Base-by-base conservation (phyloP, 92 coral and sea anemone genomes). In the Epizoanthus illoricatus region DNA sequence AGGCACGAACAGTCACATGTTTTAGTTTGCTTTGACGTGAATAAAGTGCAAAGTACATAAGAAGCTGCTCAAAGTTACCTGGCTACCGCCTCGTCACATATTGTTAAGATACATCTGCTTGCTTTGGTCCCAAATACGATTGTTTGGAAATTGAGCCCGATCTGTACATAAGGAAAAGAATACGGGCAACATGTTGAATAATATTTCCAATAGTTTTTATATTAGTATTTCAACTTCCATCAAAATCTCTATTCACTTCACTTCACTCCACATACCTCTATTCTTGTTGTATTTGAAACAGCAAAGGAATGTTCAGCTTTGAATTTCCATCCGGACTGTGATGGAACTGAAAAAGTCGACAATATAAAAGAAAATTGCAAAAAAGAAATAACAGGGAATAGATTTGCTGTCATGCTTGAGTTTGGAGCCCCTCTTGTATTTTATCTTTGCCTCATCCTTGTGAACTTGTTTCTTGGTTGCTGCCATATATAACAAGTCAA, bases 41-140 rank as follows among this genome's bases (percentile, higher is more conserved):
- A 33, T 7, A 13, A 7, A 15, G 21, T 15, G 41, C 6, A 13
- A 39, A 67, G 2, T 47, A 3, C 42, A 17, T 23, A 73, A 12
- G 12, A 28, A 54, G 64, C 55, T 23, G 57, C 15, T 42, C 15
- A 2, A 8, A 28, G 12, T 28, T 78, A 78, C 82, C 82, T 78
- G 41, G 71, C 82, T 16, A 78, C 71, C 11, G 82, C 71, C 71
- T 78, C 82, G 71, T 78, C 82, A 63, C 82, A 63, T 63, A 63
- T 78, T 19, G 82, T 78, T 40, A 78, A 61, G 52, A 78, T 40
- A 20, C 71, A 78, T 9, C 67, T 78, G 60, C 61, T 78, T 42
- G 59, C 16, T 43, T 49, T 78, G 52, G 60, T 21, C 41, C 39
- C 57, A 61, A 78, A 42, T 4, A 16, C 70, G n/a, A 78, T 13